phyloP scores from a whole-genome alignment of 2,888 invertebrate genomes.

The Drosophila picticornis region DNA sequence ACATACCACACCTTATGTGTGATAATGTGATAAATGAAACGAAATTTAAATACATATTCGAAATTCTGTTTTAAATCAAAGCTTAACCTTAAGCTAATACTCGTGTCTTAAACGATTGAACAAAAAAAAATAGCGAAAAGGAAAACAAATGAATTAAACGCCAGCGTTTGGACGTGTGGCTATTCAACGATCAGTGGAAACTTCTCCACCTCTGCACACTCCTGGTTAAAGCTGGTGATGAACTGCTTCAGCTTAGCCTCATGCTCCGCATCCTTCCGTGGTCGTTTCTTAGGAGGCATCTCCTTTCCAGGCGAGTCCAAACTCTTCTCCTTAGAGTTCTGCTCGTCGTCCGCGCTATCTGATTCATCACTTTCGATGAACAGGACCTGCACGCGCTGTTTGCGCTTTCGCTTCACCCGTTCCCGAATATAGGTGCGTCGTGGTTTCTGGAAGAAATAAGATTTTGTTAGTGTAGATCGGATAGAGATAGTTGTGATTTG shows the following conservation, averaged over 20 bases:
- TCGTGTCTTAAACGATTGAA: not conserved
- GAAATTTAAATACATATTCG: not conserved
- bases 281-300: conserved; percentile 47
- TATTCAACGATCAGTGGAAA: conserved; percentile 81
- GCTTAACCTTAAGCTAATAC: conserved; percentile 23
- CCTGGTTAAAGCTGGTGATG: conserved; percentile 80
- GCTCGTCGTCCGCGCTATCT: conserved; percentile 55
- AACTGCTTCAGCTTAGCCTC: conserved; percentile 72
- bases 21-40: not conserved
- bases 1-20: not conserved
- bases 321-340: conserved; percentile 46
- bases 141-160: not conserved
- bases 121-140: not conserved
- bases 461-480: not conserved
- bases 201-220: conserved; percentile 82
- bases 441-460: conserved; percentile 57
- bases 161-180: not conserved
- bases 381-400: conserved; percentile 66
- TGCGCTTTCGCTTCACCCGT: conserved; percentile 73
- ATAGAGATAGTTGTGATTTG: not conserved
- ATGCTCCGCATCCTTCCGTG: conserved; percentile 51
- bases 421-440: conserved; percentile 79
- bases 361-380: conserved; percentile 78
- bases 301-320: conserved; percentile 55
- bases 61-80: not conserved